Percentiles rank a stretch among this genome's conserved stretches.
These are phyloP conservation scores for Etheostoma spectabile DNA, from an alignment of 2,113 vertebrate species.

Conservation along the genomic window DNA sequence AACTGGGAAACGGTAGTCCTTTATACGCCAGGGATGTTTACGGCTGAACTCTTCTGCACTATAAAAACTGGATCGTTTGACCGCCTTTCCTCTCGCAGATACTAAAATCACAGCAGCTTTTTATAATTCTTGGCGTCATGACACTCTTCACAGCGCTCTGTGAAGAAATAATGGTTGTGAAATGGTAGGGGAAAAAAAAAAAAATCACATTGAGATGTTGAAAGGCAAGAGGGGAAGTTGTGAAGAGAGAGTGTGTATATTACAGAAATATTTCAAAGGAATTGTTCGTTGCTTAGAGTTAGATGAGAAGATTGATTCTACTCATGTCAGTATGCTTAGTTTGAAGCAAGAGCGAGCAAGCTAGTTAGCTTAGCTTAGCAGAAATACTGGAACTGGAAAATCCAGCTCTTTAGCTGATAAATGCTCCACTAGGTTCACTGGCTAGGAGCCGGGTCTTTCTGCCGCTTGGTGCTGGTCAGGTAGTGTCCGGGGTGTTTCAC, in stretches of 20 bases:
- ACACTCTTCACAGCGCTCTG: not conserved
- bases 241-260: not conserved
- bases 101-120: not conserved
- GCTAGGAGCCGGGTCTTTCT: no score
- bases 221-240: not conserved
- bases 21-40: conserved; percentile 1
- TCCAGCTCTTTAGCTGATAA: not conserved
- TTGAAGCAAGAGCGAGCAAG: not conserved
- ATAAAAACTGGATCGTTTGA: not conserved
- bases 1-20: conserved; percentile 14
- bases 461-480: no score
- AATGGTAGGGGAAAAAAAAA: not conserved
- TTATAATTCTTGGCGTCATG: not conserved
- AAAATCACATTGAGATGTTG: not conserved
- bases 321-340: not conserved
- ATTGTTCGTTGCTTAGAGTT: not conserved
- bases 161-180: not conserved
- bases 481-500: no score
- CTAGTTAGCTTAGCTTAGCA: conserved; percentile 1
- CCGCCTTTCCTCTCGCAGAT: conserved; percentile 1
- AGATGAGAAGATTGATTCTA: not conserved
- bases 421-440: not conserved
- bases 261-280: not conserved
- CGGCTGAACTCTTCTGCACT: not conserved
- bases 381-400: not conserved